A percentile compares a stretch with the other conserved stretches of the same genome.
Evolutionary conservation across 2,888 invertebrate genomes (phyloP).

Genomic region (Cepaea hortensis): DNA sequence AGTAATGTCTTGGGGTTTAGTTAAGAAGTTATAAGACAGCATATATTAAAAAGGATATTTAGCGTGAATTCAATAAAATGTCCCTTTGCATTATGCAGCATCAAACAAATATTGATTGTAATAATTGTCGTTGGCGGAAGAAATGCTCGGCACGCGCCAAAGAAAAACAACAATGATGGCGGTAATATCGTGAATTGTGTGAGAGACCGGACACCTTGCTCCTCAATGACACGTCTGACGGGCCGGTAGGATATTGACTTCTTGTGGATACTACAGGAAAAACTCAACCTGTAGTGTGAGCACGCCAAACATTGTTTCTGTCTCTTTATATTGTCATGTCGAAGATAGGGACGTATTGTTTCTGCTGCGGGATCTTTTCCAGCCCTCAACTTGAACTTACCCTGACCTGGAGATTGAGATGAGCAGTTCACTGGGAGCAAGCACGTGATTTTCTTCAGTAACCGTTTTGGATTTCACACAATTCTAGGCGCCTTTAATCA

Average conservation of each 20-base stretch:
- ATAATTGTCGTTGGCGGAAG: background rate
- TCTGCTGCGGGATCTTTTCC: background rate
- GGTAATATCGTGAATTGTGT: slow-evolving; percentile 5
- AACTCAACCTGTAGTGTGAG: background rate
- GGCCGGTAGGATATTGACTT: background rate
- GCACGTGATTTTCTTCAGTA: background rate
- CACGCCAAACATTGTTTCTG: background rate
- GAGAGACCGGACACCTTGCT: slow-evolving; percentile 27
- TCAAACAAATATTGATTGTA: background rate
- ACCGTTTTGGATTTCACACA: background rate
- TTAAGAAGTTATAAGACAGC: background rate
- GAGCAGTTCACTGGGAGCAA: slow-evolving; percentile 7
- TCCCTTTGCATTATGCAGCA: background rate
- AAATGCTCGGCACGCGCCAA: background rate
- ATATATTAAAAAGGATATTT: slow-evolving; percentile 10
- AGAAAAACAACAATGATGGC: background rate
- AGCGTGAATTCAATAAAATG: background rate
- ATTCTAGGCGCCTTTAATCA: background rate
- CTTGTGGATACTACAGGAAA: background rate
- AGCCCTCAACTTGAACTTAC: background rate
- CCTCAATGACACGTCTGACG: background rate
- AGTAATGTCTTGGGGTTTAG: slow-evolving; percentile 1
- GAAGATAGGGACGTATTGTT: background rate
- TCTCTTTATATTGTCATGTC: background rate
- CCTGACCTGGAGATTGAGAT: slow-evolving; percentile 6